Percentiles rank a stretch among this genome's conserved stretches.
Conservation (phyloP, 2,888 invertebrate genomes). For the Cataglyphis livida region DNA sequence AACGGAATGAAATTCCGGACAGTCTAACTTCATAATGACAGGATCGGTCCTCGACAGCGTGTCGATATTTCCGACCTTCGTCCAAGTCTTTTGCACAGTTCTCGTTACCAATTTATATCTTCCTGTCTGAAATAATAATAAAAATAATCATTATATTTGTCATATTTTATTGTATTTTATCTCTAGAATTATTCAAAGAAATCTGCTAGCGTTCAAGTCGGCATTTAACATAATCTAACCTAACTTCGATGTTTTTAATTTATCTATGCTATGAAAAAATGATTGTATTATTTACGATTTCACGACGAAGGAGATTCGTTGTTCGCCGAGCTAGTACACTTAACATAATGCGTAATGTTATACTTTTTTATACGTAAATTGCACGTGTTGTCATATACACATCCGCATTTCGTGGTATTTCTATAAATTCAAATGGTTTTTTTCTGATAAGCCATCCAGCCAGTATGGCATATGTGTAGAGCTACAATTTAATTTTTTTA, state of each 20-base stretch:
- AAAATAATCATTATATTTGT: neutral
- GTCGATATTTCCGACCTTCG: conserved; percentile 61
- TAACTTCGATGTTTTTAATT: neutral
- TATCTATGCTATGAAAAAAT: neutral
- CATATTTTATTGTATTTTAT: neutral
- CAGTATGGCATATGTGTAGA: too few relatives aligned
- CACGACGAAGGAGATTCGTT: neutral
- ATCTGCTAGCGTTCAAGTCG: neutral
- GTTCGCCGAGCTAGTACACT: neutral
- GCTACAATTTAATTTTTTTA: too few relatives aligned
- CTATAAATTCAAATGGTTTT: neutral
- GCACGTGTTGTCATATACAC: neutral
- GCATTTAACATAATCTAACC: conserved; percentile 7
- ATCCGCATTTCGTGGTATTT: neutral
- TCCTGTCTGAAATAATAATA: neutral
- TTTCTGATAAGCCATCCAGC: too few relatives aligned
- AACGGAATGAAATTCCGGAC: conserved; percentile 91
- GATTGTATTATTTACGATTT: conserved; percentile 22
- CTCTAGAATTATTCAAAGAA: neutral
- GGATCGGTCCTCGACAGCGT: conserved; percentile 88
- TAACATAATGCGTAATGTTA: neutral
- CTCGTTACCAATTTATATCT: neutral
- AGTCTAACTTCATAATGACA: conserved; percentile 90
- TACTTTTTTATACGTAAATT: neutral
- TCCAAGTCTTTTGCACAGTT: conserved; percentile 61